Evolutionary conservation across 1,140 invertebrate species (phyloP).

Genomic region (Bombus impatiens): DNA sequence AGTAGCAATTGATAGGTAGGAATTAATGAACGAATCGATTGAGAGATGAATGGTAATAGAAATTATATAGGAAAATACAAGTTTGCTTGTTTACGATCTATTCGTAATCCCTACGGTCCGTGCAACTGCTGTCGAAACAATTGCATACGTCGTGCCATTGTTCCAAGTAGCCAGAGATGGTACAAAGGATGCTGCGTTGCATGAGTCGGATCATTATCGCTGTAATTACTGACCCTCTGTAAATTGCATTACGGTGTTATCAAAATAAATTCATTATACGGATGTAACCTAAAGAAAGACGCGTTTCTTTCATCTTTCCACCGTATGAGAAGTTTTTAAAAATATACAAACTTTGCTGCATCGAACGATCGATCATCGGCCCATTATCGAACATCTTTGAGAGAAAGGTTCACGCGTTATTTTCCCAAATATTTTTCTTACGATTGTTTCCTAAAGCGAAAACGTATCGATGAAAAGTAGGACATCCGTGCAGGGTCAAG

Average conservation of each 20-base stretch:
- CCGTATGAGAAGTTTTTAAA: background rate
- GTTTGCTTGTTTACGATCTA: background rate
- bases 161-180: background rate
- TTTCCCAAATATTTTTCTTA: background rate
- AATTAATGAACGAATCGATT: background rate
- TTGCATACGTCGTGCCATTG: constrained; percentile 5
- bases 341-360: background rate
- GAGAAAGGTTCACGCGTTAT: background rate
- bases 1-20: no score
- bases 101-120: background rate
- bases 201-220: background rate
- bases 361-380: no score
- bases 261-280: background rate
- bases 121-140: background rate
- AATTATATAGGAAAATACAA: background rate
- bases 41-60: background rate
- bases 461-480: background rate
- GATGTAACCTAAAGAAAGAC: background rate
- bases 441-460: accelerated
- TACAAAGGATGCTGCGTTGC: background rate
- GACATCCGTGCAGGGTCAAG: background rate
- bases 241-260: background rate
- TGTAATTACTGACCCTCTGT: background rate
- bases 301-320: background rate
- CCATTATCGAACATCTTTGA: accelerated